These are phyloP conservation scores for Stomatorhinus ivindoensis DNA, from an alignment of 2,113 vertebrate species.

Conservation along the genomic window DNA sequence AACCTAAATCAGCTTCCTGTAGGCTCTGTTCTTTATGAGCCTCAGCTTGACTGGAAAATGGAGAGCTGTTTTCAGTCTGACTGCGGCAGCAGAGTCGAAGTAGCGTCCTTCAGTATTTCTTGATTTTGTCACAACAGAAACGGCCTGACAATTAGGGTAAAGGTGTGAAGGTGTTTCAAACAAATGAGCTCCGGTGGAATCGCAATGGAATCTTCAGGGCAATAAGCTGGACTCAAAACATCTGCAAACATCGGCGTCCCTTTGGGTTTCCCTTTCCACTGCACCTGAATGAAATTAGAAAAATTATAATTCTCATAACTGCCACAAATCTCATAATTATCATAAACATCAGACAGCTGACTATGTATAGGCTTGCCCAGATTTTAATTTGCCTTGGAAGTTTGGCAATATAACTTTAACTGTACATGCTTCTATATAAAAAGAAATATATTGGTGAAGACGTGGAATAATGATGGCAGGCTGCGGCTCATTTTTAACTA, in stretches of 20 bases:
- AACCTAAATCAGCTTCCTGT: background rate
- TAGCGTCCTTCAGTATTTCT: background rate
- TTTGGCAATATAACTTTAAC: background rate
- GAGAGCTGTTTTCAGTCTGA: background rate
- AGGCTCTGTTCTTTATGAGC: background rate
- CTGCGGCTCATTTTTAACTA: background rate
- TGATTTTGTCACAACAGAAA: background rate
- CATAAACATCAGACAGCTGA: background rate
- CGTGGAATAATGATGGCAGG: background rate
- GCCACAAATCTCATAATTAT: background rate
- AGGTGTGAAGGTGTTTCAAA: slow-evolving; percentile 19
- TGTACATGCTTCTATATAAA: background rate
- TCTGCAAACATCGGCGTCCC: background rate
- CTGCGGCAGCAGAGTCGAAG: background rate
- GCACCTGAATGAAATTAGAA: slow-evolving; percentile 9
- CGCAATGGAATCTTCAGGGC: slow-evolving; percentile 1
- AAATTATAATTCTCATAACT: background rate
- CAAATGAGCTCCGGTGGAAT: slow-evolving; percentile 14
- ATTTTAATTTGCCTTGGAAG: background rate
- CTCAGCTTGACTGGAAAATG: background rate
- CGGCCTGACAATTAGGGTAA: slow-evolving; percentile 18
- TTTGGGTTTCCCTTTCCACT: slow-evolving; percentile 8
- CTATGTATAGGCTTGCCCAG: background rate
- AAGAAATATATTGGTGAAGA: background rate
- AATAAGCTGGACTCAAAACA: background rate